phyloP scores from a whole-genome alignment of 2,113 vertebrate genomes.

The Osmerus mordax region DNA sequence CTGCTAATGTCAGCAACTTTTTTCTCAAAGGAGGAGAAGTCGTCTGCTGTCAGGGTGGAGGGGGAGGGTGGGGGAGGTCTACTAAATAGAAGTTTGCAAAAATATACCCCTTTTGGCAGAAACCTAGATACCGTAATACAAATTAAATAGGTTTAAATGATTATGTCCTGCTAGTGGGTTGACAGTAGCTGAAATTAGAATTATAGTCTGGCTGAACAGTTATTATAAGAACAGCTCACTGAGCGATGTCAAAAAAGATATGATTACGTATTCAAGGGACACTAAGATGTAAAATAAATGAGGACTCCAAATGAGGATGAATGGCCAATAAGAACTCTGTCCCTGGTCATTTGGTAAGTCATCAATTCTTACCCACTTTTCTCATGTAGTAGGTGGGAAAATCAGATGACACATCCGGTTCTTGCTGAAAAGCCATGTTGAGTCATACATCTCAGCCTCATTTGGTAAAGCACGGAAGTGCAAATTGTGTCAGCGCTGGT shows the following conservation, averaged over 20 bases:
- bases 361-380: conserved; percentile 45
- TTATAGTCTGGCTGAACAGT: conserved; percentile 36
- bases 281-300: conserved; percentile 44
- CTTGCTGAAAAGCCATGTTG: conserved; percentile 31
- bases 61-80: too few relatives aligned
- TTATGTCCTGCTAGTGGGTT: conserved; percentile 12
- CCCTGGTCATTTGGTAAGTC: conserved; percentile 47
- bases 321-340: conserved; percentile 44
- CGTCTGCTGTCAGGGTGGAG: too few relatives aligned
- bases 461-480: conserved; percentile 35
- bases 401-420: conserved; percentile 35
- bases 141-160: not conserved
- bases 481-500: conserved; percentile 16
- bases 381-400: conserved; percentile 27
- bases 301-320: conserved; percentile 47
- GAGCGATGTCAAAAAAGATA: conserved; percentile 33
- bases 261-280: conserved; percentile 39
- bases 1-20: too few relatives aligned
- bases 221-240: conserved; percentile 22
- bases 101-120: conserved; percentile 9
- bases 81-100: conserved; percentile 17
- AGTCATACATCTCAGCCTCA: conserved; percentile 41
- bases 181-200: conserved; percentile 27
- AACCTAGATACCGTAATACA: not conserved
- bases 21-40: too few relatives aligned